A percentile compares a stretch with the other conserved stretches of the same genome.
phyloP scores from a whole-genome alignment of 2,888 invertebrate species.

The Callyntrura guangdongensis region DNA sequence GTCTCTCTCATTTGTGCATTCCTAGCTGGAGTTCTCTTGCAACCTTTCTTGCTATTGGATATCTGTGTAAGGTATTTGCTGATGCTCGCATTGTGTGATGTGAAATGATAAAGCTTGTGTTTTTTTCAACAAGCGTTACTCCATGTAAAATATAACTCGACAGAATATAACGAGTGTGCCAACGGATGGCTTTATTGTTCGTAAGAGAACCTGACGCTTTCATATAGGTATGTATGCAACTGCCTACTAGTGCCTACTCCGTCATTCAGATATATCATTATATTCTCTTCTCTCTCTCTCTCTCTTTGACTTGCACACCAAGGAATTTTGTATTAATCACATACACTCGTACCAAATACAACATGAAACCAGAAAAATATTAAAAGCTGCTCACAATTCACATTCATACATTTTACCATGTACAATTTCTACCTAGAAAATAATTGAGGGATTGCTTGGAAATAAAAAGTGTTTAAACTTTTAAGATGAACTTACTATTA shows the following conservation, averaged over 20 bases:
- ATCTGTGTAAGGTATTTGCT: constrained; percentile 53
- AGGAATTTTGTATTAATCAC: constrained; percentile 53
- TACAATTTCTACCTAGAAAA: constrained; percentile 24
- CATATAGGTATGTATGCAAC: constrained; percentile 7
- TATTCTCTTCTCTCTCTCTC: not conserved
- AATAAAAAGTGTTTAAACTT: constrained; percentile 64
- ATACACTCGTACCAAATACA: constrained; percentile 16
- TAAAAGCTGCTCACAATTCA: constrained; percentile 39
- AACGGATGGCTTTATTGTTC: constrained; percentile 30
- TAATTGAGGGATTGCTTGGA: constrained; percentile 69
- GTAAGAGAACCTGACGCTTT: constrained; percentile 45
- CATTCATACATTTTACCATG: constrained; percentile 21
- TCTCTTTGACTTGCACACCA: not conserved
- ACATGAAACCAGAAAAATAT: constrained; percentile 54
- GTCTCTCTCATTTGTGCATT: constrained; percentile 69
- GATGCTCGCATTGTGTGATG: constrained; percentile 53
- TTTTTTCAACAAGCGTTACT: constrained; percentile 12
- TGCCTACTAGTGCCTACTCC: not conserved
- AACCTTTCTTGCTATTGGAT: constrained; percentile 73
- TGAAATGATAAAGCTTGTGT: constrained; percentile 58
- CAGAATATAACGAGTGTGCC: constrained; percentile 24
- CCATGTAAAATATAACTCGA: constrained; percentile 1
- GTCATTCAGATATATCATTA: constrained; percentile 24
- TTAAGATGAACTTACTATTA: constrained; percentile 65
- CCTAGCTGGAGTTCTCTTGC: constrained; percentile 68